These are phyloP conservation scores for Ornithoptera priamus DNA, from an alignment of 2,888 invertebrate species.

Conservation along the genomic window DNA sequence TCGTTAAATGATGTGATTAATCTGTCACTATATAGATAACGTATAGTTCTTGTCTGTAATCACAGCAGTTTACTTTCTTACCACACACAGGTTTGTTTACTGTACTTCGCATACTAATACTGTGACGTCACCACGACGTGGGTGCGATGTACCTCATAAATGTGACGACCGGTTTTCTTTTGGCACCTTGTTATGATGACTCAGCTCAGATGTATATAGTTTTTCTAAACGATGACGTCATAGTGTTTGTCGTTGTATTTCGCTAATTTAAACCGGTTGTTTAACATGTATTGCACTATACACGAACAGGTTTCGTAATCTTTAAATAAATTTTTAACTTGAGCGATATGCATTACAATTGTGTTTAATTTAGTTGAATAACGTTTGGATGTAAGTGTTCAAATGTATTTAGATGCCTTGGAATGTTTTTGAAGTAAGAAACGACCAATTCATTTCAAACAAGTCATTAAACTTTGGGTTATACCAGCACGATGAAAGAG, in stretches of 20 bases:
- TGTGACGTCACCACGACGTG: slow-evolving; percentile 31
- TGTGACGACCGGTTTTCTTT: slow-evolving; percentile 22
- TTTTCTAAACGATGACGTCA: slow-evolving; percentile 17
- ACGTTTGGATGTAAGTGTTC: slow-evolving; percentile 8
- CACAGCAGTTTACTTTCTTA: slow-evolving; percentile 8
- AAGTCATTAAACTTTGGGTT: neutral
- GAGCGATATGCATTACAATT: neutral
- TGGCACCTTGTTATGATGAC: slow-evolving; percentile 18
- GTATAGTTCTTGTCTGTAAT: slow-evolving; percentile 4
- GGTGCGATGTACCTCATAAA: slow-evolving; percentile 13
- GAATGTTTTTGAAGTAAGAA: neutral
- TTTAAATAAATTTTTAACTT: neutral
- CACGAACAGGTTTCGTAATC: neutral
- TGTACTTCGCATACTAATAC: slow-evolving; percentile 19
- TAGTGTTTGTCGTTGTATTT: neutral
- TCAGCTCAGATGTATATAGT: slow-evolving; percentile 7
- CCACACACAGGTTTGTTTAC: slow-evolving; percentile 8
- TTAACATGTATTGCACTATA: neutral
- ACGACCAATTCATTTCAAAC: neutral
- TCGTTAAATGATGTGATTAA: neutral
- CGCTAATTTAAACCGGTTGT: slow-evolving; percentile 6
- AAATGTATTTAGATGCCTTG: neutral
- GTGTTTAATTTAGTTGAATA: slow-evolving; percentile 24
- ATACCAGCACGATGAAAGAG: neutral
- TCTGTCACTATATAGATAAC: neutral